Evolutionary conservation across 2,888 invertebrate genomes (phyloP), one percentile per base, ranked within the genome.

Genomic region (Phengaris alcon): DNA sequence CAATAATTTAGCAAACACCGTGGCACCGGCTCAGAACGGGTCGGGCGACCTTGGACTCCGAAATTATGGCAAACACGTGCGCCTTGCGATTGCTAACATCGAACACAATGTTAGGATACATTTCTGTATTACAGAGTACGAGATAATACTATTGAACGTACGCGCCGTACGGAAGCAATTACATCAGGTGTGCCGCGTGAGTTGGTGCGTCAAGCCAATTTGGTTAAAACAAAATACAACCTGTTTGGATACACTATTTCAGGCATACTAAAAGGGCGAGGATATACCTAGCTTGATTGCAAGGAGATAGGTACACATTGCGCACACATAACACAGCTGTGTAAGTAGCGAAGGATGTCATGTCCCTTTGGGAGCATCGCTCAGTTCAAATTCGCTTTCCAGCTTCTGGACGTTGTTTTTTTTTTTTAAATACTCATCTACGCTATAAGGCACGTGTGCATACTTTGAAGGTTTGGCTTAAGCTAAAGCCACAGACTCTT

Each of bases 61-160:
- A 77, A 80, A 79, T 79, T 81, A 81, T 81, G 76, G 78, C 79
- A 76, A 79, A 80, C 80, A 81, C 81, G 80, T 81, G 81, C 73
- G 64, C 35, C 64, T 64, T 44, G 64, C 64, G 64, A 44, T 35
- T 64, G 64, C 13, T 35, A 12, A 35, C 7, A 76, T 77, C 78
- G 74, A 75, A 74, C 76, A 69, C 77, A 76, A 77, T 77, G 78
- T 75, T 64, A 10, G 22, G 6, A 5, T 64, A 64, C 35, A 44
- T 64, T 64, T 64, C 35, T 64, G 59, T 22, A 4, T 22, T 22
- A 8, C 10, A 35, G 22, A 59, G 10, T 22, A 59, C 10, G 3
- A 59, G 59, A 59, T 10, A 59, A 22, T 22, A 35, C 2, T 35
- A 35, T 35, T 35, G 35, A 35, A 35, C 35, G 2, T 35, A 0